Evolutionary conservation across 2,797 vertebrate species (phyloP), one percentile per base, ranked within the genome.

Genomic region (Thunnus albacares): DNA sequence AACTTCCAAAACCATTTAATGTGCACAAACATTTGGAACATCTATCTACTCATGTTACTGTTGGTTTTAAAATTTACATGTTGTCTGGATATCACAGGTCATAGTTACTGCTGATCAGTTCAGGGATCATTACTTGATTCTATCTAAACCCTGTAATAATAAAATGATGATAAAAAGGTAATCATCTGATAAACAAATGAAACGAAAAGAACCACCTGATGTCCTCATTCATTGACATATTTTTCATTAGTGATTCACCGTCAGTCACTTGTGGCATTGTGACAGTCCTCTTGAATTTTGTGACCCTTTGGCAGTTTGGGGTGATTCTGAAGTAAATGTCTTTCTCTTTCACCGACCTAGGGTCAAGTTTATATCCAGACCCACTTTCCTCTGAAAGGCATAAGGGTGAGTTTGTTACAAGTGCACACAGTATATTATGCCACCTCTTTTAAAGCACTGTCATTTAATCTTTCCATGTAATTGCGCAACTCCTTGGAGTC

Each of bases 401-500:
- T 92, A 94, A 89, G 91, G 94, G 95, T 96, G 95, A 96, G 93
- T 94, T 93, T 87, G 81, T 89, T 83, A 77, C 83, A 73, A 91
- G 84, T 74, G 82, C 78, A 86, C 87, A 18, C 30, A 56, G 77
- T 77, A 61, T 83, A 90, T 92, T 94, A 91, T 73, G 91, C 94
- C 83, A 92, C 90, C 68, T 96, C 95, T 77, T 96, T 95, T 81
- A 94, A 89, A 83, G 93, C 94, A 82, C 89, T 95, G 88, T 97
- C 97, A 70, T 95, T 96, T 91, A 97, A 89, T 78, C 96, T 96
- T 87, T 98, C 97, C 96, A 96, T 96, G 90, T 97, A 97, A 93
- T 95, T 96, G 89, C 94, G 95, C 49, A 96, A 94, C 81, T 98
- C 97, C 87, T 94, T 94, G 73, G 97, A 95, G 87, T 96, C 94